These are phyloP conservation scores for Eubasilissa splendida DNA, from an alignment of 2,888 invertebrate species.

Conservation along the genomic window DNA sequence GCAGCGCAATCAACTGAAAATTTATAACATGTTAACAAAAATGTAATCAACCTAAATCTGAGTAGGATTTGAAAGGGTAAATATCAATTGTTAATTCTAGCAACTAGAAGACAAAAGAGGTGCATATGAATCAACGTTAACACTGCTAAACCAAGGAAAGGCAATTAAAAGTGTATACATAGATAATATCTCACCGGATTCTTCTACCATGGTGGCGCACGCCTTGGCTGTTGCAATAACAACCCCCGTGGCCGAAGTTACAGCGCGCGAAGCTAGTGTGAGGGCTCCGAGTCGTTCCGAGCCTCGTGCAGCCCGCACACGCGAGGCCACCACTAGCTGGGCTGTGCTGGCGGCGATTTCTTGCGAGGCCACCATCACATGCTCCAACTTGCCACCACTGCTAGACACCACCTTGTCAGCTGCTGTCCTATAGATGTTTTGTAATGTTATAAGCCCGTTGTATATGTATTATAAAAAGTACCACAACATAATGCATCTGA, in stretches of 20 bases:
- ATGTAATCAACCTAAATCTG: too few species aligned
- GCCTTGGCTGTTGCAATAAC: conserved; percentile 96
- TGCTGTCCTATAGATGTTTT: conserved; percentile 76
- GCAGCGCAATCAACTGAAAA: too few species aligned
- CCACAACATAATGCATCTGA: too few species aligned
- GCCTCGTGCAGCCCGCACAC: conserved; percentile 92
- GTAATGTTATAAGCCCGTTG: background rate
- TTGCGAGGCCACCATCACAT: conserved; percentile 96
- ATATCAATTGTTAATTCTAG: too few species aligned
- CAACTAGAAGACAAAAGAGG: too few species aligned
- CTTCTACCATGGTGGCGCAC: conserved; percentile 88
- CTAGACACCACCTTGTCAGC: conserved; percentile 93
- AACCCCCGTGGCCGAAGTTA: conserved; percentile 91
- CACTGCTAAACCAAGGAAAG: too few species aligned
- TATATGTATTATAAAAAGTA: background rate
- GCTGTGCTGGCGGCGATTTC: conserved; percentile 97
- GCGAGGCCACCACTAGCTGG: conserved; percentile 96
- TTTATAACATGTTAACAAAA: too few species aligned
- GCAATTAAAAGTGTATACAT: too few species aligned
- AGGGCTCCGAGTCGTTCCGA: conserved; percentile 86
- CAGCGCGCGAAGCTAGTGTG: conserved; percentile 88
- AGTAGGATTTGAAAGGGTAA: too few species aligned
- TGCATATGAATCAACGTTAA: too few species aligned
- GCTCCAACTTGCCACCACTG: conserved; percentile 90
- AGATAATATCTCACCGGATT: conserved; percentile 75